Percentiles rank a stretch among this genome's conserved stretches.
Evolutionary conservation across 2,113 vertebrate species (phyloP).

Genomic region (Coptodon bakossiorum): DNA sequence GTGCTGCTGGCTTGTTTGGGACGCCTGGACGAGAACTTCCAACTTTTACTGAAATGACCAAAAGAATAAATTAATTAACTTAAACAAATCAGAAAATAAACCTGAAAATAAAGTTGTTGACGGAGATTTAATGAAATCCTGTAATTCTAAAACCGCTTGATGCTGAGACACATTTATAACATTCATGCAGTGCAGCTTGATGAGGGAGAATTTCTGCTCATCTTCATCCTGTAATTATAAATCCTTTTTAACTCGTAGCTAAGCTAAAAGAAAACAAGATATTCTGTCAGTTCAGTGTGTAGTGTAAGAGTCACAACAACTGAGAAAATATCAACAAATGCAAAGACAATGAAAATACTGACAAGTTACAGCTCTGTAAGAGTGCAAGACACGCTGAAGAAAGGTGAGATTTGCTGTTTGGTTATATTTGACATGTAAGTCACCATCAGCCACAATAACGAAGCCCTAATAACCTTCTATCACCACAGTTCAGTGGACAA

Average conservation of each 20-base stretch:
- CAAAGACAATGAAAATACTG: not conserved
- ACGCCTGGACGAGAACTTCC: conserved; percentile 12
- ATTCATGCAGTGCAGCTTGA: not conserved
- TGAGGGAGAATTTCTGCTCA: not conserved
- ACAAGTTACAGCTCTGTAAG: too few relatives aligned
- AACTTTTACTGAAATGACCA: conserved; percentile 17
- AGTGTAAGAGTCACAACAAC: not conserved
- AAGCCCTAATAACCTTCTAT: not conserved
- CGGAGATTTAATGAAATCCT: not conserved
- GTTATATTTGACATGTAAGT: not conserved
- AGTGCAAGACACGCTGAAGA: too few relatives aligned
- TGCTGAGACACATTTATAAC: not conserved
- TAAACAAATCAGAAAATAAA: not conserved
- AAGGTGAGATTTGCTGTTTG: not conserved
- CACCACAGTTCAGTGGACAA: too few relatives aligned
- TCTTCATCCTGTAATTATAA: not conserved
- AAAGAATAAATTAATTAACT: accelerated
- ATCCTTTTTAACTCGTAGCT: not conserved
- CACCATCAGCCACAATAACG: not conserved
- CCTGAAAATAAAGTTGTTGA: not conserved
- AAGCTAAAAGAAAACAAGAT: not conserved
- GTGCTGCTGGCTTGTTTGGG: conserved; percentile 28
- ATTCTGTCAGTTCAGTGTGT: not conserved
- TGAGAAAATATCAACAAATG: not conserved
- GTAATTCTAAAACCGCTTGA: not conserved